phyloP scores from a whole-genome alignment of 2,113 vertebrate genomes.

The Haemorhous mexicanus region DNA sequence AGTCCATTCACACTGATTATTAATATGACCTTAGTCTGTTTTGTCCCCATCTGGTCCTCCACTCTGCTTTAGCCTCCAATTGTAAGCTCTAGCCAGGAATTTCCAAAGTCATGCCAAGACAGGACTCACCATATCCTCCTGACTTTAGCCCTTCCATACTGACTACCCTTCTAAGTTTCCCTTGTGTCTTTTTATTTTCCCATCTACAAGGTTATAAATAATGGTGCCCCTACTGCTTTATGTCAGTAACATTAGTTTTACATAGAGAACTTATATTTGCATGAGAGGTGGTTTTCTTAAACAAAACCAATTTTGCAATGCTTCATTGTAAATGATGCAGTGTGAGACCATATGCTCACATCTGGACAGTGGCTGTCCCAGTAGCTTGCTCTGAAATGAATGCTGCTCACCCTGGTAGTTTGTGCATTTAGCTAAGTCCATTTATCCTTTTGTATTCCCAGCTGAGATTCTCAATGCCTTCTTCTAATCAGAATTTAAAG shows the following conservation, averaged over 20 bases:
- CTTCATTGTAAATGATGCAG: not conserved
- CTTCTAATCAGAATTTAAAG: conserved; percentile 50
- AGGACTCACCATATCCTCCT: not conserved
- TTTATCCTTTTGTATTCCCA: conserved; percentile 37
- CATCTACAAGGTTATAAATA: not conserved
- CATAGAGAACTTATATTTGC: not conserved
- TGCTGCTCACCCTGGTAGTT: not conserved
- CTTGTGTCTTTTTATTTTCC: not conserved
- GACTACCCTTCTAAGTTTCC: not conserved
- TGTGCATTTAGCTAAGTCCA: not conserved
- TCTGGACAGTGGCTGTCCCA: not conserved
- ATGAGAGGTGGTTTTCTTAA: not conserved
- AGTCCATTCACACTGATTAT: not conserved
- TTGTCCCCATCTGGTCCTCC: not conserved
- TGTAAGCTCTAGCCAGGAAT: not conserved
- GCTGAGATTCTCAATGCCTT: not conserved
- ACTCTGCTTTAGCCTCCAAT: not conserved
- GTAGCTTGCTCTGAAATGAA: not conserved
- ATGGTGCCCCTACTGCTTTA: not conserved
- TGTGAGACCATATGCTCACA: not conserved
- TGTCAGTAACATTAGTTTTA: not conserved
- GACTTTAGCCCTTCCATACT: not conserved
- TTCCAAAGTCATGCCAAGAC: not conserved
- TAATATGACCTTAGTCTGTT: not conserved
- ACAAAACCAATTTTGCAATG: not conserved